Base-by-base conservation (phyloP, 2,113 vertebrate genomes). In the Tenrec ecaudatus region DNA sequence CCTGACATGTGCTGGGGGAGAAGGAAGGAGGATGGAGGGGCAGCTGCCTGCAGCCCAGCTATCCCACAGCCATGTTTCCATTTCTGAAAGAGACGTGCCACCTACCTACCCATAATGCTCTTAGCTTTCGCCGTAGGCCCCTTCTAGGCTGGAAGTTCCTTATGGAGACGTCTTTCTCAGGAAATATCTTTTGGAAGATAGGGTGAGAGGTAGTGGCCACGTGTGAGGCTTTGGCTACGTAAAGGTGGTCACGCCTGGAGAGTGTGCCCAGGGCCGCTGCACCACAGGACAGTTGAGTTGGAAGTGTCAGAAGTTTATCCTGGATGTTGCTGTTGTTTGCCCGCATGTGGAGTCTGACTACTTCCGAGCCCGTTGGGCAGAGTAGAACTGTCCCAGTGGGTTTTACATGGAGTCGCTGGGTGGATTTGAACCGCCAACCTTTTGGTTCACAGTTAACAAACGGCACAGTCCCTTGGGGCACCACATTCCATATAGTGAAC, bases 161-260 rank as follows among this genome's bases (percentile, higher is more conserved):
- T 90, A 79, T 69, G 12, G 47, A 53, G 90, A 89, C 85, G 40
- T 97, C 91, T 97, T 97, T 97, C 98, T 98, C 98, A 98, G 98
- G 98, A 98, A 98, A 97, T 90, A 0, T 87, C 87, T 96, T 96
- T 96, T 94, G 78, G 69, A 76, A 84, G 79, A 17, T 62, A 76
- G 94, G 62, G 79, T 83, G 33, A 69, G 62, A 58, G 82, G 38
- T 71, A 47, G 76, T 75, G 31, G 88, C 16, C 62, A 22, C 40
- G 69, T 75, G 40, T 90, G 88, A 88, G 92, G 40, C 58, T 40
- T 86, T 0, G n/a, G 82, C 62, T 33, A 1, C n/a, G 10, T 79
- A 22, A 33, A 66, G 53, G 10, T 29, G 29, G 3, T 33, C 4
- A 10, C 19, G 27, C 75, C 23, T 36, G 40, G 22, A 36, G n/a